Percentiles rank a stretch among this genome's conserved stretches.
Evolutionary conservation across 1,140 invertebrate species (phyloP).

Genomic region (Microplitis demolitor): DNA sequence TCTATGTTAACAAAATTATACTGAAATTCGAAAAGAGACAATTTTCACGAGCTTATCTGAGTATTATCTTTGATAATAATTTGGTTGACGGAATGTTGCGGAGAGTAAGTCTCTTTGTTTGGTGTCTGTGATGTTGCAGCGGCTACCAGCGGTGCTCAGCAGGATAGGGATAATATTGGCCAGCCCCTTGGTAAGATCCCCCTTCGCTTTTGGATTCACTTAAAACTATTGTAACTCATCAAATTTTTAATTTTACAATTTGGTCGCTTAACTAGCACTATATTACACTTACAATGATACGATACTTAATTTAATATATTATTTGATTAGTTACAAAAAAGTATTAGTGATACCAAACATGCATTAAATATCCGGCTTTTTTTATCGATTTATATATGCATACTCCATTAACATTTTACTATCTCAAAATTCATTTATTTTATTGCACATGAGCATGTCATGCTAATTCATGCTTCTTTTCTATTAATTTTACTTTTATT

Average conservation of each 20-base stretch:
- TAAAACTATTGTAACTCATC: slow-evolving; percentile 11
- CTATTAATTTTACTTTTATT: neutral
- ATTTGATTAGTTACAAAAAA: neutral
- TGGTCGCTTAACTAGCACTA: too few species aligned
- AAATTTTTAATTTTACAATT: neutral
- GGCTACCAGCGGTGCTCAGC: slow-evolving; percentile 88
- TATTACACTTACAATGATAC: too few species aligned
- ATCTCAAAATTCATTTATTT: neutral
- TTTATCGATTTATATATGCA: slow-evolving; percentile 5
- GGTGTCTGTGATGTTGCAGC: slow-evolving; percentile 75
- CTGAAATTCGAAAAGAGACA: slow-evolving; percentile 10
- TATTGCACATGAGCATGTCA: slow-evolving; percentile 18
- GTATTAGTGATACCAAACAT: neutral
- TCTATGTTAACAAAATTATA: neutral
- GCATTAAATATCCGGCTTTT: slow-evolving; percentile 11
- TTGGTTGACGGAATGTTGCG: slow-evolving; percentile 58
- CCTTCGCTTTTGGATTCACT: slow-evolving; percentile 43
- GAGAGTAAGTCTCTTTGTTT: slow-evolving; percentile 62
- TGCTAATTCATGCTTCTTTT: slow-evolving; percentile 1
- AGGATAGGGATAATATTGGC: slow-evolving; percentile 91
- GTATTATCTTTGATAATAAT: slow-evolving; percentile 26
- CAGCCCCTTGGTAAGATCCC: slow-evolving; percentile 88
- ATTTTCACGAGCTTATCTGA: neutral
- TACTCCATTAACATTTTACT: neutral
- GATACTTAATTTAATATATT: neutral